Evolutionary conservation across 2,888 invertebrate genomes (phyloP), one percentile per base, ranked within the genome.

Genomic region (Rhamnusium bicolor): DNA sequence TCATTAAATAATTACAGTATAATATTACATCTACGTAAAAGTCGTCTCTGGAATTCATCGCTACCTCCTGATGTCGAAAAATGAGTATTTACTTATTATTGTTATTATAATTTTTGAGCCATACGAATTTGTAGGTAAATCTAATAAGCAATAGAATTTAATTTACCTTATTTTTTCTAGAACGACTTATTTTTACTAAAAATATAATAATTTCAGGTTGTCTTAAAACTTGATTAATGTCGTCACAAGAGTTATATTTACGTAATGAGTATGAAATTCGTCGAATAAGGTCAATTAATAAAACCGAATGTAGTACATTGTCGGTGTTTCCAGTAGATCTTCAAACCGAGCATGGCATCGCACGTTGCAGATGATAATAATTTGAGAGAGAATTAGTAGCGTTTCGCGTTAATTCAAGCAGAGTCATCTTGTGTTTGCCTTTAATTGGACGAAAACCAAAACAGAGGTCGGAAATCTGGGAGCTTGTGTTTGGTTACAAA

Each of bases 361-460:
- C 75, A 82, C 82, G 79, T 82, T 82, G 84, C 82, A 84, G 84
- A 86, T 85, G 85, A 86, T 86, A 85, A 86, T 86, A 86, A 87
- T 87, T 86, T 83, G 85, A 84, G 85, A 79, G 82, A 83, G 86
- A 87, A 87, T 87, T 87, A 87, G 86, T 86, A 86, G 84, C 86
- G 85, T 87, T 86, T 84, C 85, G 83, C 85, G 85, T 87, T 87
- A 87, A 87, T 87, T 86, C 86, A 83, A 82, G 85, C 86, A 85
- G 84, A 85, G 86, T 86, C 85, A 86, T 87, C 87, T 86, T 86
- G 86, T 87, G 87, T 88, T 87, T 87, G 86, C 86, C 86, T 87
- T 87, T 87, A 88, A 88, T 88, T 88, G 88, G 87, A 87, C 86
- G 87, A 86, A 88, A 88, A 88, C 88, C 88, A 86, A 87, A 88